phyloP scores from a whole-genome alignment of 2,113 vertebrate species.

The Danio rerio region DNA sequence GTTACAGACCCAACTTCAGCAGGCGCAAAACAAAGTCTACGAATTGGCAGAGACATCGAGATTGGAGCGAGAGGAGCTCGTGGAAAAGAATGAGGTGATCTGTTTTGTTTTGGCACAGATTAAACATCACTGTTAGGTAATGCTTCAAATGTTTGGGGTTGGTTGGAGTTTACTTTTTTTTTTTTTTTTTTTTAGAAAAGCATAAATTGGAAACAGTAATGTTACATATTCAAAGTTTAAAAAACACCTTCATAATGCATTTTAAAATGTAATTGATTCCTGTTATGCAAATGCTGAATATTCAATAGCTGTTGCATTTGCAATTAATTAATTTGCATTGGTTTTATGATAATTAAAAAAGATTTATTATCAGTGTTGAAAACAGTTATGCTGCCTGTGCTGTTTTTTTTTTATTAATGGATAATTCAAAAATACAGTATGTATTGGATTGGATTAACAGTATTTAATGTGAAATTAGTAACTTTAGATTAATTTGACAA shows the following conservation, averaged over 20 bases:
- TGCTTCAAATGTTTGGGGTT: not conserved
- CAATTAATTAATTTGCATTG: too few species aligned
- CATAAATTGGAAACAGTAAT: not conserved
- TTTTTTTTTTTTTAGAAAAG: not conserved
- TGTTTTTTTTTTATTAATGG: too few species aligned
- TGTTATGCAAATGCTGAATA: not conserved
- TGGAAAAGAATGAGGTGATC: conserved; percentile 65
- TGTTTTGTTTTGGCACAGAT: conserved; percentile 16
- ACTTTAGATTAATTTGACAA: too few species aligned
- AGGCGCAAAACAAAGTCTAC: conserved; percentile 37
- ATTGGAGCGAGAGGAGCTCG: conserved; percentile 63
- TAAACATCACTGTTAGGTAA: not conserved
- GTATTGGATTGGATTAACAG: too few species aligned
- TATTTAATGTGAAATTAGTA: too few species aligned
- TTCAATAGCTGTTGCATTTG: not conserved
- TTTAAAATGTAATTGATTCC: not conserved
- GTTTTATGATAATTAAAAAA: too few species aligned
- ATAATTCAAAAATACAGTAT: too few species aligned
- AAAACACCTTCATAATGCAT: not conserved
- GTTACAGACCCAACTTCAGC: conserved; percentile 63
- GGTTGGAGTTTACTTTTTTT: not conserved
- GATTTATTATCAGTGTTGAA: too few species aligned
- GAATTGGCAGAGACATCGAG: conserved; percentile 44
- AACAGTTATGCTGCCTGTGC: too few species aligned
- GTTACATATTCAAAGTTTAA: not conserved